A percentile compares a stretch with the other conserved stretches of the same genome.
Evolutionary conservation across 2,888 invertebrate species (phyloP).

Genomic region (Cantharis rufa): DNA sequence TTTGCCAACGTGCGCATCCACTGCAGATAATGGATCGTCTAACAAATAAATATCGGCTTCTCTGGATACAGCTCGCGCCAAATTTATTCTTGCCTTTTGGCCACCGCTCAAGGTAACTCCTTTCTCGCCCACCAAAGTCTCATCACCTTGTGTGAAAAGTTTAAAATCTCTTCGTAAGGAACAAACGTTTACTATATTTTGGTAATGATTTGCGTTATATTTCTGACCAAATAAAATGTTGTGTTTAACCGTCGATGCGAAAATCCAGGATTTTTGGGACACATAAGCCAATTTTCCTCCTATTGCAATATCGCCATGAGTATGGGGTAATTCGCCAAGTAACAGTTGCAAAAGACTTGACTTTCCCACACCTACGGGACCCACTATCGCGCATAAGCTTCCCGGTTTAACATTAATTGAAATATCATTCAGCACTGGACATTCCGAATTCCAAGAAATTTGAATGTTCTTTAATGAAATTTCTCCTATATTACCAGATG

Average conservation of each 20-base stretch:
- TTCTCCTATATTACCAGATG: constrained; percentile 21
- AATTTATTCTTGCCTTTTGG: constrained; percentile 77
- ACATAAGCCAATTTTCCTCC: constrained; percentile 64
- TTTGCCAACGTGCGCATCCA: constrained; percentile 77
- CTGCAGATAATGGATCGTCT: constrained; percentile 81
- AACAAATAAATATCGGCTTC: constrained; percentile 76
- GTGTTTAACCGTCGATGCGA: constrained; percentile 63
- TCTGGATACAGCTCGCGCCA: constrained; percentile 77
- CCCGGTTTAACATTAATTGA: constrained; percentile 57
- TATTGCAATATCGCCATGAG: constrained; percentile 58
- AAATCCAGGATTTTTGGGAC: constrained; percentile 71
- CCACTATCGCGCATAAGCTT: constrained; percentile 74
- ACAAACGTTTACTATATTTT: constrained; percentile 62
- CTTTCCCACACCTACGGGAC: constrained; percentile 88
- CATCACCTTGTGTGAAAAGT: constrained; percentile 61
- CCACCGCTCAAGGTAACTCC: constrained; percentile 80
- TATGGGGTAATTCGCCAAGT: constrained; percentile 60
- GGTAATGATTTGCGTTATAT: constrained; percentile 56
- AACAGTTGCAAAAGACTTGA: constrained; percentile 62
- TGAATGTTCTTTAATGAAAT: constrained; percentile 40
- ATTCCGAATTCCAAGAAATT: constrained; percentile 43
- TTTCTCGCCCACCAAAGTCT: constrained; percentile 67
- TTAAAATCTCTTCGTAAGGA: constrained; percentile 68
- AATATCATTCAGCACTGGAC: constrained; percentile 46
- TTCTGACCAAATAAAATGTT: constrained; percentile 71